Evolutionary conservation across 2,113 vertebrate species (phyloP), one percentile per base, ranked within the genome.

Genomic region (Ia io): DNA sequence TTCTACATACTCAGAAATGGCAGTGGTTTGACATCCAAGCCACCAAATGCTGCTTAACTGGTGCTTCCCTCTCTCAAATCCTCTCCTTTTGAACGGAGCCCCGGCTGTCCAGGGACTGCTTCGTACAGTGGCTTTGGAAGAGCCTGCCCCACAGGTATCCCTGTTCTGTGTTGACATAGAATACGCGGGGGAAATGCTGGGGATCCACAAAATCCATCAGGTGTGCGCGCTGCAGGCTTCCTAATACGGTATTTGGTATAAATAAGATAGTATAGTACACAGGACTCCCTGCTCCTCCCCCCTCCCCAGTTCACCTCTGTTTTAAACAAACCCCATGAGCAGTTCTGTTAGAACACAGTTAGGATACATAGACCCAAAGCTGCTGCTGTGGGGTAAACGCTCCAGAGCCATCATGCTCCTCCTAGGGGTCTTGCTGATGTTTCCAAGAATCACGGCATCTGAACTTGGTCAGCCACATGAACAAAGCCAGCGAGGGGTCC

Each of bases 211-310:
- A 83, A 49, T 22, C 23, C 23, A n/a, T 17, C 30, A 18, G 51
- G 40, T 35, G 37, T 76, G 59, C 59, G 16, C 30, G 10, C 7
- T 40, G 9, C 6, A 14, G 30, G 51, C 61, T 84, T 80, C 37
- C 22, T 37, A 37, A 47, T 0, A 35, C 0, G 5, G 3, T 7
- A 42, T 51, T 37, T 7, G 47, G 17, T 13, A 53, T 53, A 44
- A 1, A 61, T 61, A 61, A 61, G 59, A 61, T 1, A 61, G 23
- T 28, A 8, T 0, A 25, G 77, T 9, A 44, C 18, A 12, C 6
- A 30, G 56, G 71, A 88, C 30, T 37, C 40, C 1, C 44, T 25
- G 25, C 20, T 44, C 51, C 23, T 9, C 32, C 1, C 42, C n/a
- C 5, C 6, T 49, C 40, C 9, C 22, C 69, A 67, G 25, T 2